Percentiles rank a stretch among this genome's conserved stretches.
Evolutionary conservation across 2,797 vertebrate species (phyloP).

Genomic region (Sciaenops ocellatus): DNA sequence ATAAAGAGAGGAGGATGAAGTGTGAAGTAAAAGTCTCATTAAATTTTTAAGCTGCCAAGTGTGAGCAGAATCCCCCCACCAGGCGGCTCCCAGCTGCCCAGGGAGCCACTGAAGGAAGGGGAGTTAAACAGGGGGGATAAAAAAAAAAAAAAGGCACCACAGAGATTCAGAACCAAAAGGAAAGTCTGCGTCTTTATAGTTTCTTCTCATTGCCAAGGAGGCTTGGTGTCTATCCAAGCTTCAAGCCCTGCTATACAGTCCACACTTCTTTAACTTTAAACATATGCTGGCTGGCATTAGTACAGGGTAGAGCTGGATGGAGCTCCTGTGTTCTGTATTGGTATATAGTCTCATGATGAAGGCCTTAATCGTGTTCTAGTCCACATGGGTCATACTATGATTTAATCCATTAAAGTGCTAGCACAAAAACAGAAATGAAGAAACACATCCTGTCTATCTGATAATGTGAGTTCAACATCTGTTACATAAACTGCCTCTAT

Average conservation of each 20-base stretch:
- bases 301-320: constrained; percentile 23
- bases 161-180: constrained; percentile 69
- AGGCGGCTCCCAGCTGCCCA: constrained; percentile 74
- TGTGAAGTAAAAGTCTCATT: constrained; percentile 87
- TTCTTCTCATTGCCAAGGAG: constrained; percentile 53
- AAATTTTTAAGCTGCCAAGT: constrained; percentile 85
- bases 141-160: constrained; percentile 75
- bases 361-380: constrained; percentile 8
- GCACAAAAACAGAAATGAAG: constrained; percentile 22
- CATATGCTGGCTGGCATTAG: constrained; percentile 60
- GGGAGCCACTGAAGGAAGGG: constrained; percentile 69
- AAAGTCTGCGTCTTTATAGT: constrained; percentile 67
- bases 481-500: constrained; percentile 9
- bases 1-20: constrained; percentile 79
- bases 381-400: background rate
- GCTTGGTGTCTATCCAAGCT: constrained; percentile 58
- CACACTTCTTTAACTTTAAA: constrained; percentile 62
- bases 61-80: constrained; percentile 79
- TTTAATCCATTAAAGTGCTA: background rate
- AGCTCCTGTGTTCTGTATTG: constrained; percentile 19
- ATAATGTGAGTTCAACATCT: constrained; percentile 28
- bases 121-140: constrained; percentile 77
- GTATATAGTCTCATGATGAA: constrained; percentile 17
- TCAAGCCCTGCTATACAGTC: constrained; percentile 55
- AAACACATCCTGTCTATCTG: background rate